A percentile compares a stretch with the other conserved stretches of the same genome.
Evolutionary conservation across 2,113 vertebrate genomes (phyloP).

Genomic region (Oxyruncus cristatus): DNA sequence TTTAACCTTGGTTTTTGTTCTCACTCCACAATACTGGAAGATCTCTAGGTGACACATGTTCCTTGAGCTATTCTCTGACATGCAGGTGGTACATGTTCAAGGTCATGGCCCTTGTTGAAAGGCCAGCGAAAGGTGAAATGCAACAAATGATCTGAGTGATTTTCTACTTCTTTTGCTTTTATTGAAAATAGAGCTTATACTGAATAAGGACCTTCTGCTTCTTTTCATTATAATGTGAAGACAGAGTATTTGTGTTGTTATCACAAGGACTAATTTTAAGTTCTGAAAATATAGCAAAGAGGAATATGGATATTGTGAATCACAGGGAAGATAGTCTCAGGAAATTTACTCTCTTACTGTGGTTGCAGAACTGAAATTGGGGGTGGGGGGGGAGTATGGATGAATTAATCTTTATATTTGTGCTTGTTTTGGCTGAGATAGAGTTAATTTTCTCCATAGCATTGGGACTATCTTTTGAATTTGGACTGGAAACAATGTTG

Average conservation of each 20-base stretch:
- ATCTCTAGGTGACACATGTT: background rate
- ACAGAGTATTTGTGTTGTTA: background rate
- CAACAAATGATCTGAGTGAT: background rate
- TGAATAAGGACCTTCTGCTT: background rate
- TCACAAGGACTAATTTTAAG: background rate
- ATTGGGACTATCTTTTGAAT: background rate
- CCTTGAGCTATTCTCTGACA: background rate
- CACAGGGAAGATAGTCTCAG: background rate
- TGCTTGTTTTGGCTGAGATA: background rate
- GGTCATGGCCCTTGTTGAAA: background rate
- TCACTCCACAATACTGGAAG: background rate
- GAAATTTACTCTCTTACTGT: background rate
- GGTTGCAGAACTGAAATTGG: background rate
- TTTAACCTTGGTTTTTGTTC: conserved; percentile 19
- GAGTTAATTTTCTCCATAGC: background rate
- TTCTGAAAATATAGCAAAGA: background rate
- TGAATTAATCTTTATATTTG: background rate
- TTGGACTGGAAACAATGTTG: background rate
- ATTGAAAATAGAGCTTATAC: background rate
- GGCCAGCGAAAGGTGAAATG: background rate
- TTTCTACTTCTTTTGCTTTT: background rate
- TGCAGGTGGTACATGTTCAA: background rate
- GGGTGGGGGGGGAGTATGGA: accelerated
- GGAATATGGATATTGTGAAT: background rate
- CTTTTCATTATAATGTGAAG: background rate